phyloP scores from a whole-genome alignment of 1,140 invertebrate genomes.

The Aphelinus certus region DNA sequence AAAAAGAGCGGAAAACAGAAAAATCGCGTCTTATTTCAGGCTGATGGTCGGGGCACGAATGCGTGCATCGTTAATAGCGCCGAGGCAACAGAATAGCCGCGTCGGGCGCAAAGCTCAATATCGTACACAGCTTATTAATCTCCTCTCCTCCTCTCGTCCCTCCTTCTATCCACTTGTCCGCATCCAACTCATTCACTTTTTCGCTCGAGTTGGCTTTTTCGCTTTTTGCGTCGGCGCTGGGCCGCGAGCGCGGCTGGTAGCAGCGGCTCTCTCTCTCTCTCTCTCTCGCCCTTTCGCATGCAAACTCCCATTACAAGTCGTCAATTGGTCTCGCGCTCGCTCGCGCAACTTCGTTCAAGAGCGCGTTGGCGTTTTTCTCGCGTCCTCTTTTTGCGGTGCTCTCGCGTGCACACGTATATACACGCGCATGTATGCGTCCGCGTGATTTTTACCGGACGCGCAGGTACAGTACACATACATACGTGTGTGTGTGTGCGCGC shows the following conservation, averaged over 20 bases:
- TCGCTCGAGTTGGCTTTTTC: neutral
- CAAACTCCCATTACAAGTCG: constrained; percentile 18
- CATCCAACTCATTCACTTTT: constrained; percentile 15
- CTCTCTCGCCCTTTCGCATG: neutral
- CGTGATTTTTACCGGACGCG: neutral
- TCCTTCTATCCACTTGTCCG: neutral
- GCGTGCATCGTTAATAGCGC: constrained; percentile 5
- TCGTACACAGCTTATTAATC: constrained; percentile 27
- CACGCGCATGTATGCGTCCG: neutral
- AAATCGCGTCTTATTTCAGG: neutral
- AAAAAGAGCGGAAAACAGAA: neutral
- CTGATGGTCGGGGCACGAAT: neutral
- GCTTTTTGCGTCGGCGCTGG: no score
- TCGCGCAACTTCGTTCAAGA: neutral
- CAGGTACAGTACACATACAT: no score
- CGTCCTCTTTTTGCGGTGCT: neutral
- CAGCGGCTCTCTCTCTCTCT: no score
- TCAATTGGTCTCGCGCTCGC: constrained; percentile 2
- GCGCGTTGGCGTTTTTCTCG: neutral
- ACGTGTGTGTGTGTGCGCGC: no score
- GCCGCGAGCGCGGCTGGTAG: neutral
- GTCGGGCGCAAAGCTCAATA: constrained; percentile 17
- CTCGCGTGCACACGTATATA: neutral
- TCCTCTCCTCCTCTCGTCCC: neutral
- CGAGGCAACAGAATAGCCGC: neutral